Conservation (phyloP, 2,888 invertebrate species). For the Sphaeridia pumilis region DNA sequence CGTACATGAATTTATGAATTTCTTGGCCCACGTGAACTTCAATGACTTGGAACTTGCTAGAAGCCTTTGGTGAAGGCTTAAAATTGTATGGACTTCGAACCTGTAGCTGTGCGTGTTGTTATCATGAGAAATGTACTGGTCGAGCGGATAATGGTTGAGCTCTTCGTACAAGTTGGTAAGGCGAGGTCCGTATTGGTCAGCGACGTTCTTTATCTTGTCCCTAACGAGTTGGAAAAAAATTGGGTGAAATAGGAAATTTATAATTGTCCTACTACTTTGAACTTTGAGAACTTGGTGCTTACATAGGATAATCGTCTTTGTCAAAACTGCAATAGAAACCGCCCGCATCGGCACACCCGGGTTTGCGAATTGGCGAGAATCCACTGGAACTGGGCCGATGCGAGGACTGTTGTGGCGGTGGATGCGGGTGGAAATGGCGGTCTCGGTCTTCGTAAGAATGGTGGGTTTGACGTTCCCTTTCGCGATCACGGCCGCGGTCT, state of each 20-base stretch:
- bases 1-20: not conserved
- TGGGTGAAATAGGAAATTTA: no score
- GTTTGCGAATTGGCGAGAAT: constrained; percentile 21
- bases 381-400: constrained; percentile 19
- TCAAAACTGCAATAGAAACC: constrained; percentile 36
- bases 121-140: constrained; percentile 37
- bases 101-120: constrained; percentile 37
- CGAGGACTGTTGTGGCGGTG: constrained; percentile 17
- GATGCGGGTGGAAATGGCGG: constrained; percentile 25
- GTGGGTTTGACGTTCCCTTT: constrained; percentile 15
- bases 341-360: constrained; percentile 32
- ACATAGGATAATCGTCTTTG: constrained; percentile 37
- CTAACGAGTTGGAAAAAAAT: constrained; percentile 30
- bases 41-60: no score
- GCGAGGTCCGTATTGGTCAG: constrained; percentile 36
- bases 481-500: constrained; percentile 4
- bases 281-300: constrained; percentile 13
- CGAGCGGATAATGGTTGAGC: constrained; percentile 37
- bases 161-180: constrained; percentile 37
- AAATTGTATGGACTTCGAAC: constrained; percentile 22
- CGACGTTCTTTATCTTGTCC: constrained; percentile 37
- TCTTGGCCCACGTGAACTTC: no score
- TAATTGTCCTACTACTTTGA: not conserved
- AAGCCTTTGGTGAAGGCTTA: no score
- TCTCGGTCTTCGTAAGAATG: constrained; percentile 22